Percentiles rank a stretch among this genome's conserved stretches.
These are phyloP conservation scores for Diglossa cyanea DNA, from an alignment of 2,797 vertebrate genomes.

Conservation along the genomic window DNA sequence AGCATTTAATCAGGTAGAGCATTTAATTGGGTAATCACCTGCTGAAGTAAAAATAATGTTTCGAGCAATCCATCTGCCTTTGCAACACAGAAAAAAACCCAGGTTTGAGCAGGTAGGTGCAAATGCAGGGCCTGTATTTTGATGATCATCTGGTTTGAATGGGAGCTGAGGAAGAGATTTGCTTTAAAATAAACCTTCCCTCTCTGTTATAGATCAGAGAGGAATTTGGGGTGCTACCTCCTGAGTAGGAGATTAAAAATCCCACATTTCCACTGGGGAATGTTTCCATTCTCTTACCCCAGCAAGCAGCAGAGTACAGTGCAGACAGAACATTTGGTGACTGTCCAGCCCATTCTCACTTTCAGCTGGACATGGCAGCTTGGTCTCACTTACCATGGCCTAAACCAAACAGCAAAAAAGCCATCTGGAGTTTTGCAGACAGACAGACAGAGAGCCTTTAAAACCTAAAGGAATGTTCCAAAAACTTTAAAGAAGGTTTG, in stretches of 20 bases:
- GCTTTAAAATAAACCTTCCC: not conserved
- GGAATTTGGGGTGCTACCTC: not conserved
- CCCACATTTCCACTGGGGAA: not conserved
- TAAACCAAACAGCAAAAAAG: not conserved
- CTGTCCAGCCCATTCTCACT: not conserved
- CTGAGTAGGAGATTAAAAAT: not conserved
- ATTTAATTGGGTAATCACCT: not conserved
- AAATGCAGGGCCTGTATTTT: not conserved
- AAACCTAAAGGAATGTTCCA: not conserved
- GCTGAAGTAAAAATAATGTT: not conserved
- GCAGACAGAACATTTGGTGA: not conserved
- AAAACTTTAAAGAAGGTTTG: not conserved
- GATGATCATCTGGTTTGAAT: not conserved
- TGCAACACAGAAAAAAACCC: not conserved
- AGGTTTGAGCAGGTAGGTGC: not conserved
- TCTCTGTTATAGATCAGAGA: not conserved
- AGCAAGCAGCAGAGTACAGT: not conserved
- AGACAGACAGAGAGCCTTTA: not conserved
- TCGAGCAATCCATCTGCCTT: not conserved
- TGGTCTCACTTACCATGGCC: not conserved
- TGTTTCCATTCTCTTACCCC: not conserved
- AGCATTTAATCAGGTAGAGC: not conserved
- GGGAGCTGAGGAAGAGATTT: not conserved
- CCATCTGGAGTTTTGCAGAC: not conserved
- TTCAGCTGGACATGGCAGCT: rapidly evolving